phyloP scores from a whole-genome alignment of 2,797 vertebrate genomes.

The Darevskia mixta region DNA sequence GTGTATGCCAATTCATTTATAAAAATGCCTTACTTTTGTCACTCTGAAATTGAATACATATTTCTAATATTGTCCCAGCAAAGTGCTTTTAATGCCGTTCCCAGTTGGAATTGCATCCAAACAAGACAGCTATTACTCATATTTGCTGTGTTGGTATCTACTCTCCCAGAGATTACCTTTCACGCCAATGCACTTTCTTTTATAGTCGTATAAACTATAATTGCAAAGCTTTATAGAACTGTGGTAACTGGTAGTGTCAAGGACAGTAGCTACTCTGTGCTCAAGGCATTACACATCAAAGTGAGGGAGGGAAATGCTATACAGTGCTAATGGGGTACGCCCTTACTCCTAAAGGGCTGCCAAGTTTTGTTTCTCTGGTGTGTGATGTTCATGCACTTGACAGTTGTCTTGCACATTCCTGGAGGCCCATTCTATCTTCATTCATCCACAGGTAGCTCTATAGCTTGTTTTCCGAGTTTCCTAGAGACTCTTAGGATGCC shows the following conservation, averaged over 20 bases:
- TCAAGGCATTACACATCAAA: slow-evolving; percentile 8
- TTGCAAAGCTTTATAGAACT: background rate
- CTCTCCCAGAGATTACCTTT: slow-evolving; percentile 30
- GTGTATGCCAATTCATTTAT: background rate
- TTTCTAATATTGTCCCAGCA: slow-evolving; percentile 23
- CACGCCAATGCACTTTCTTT: slow-evolving; percentile 25
- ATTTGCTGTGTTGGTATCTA: slow-evolving; percentile 20
- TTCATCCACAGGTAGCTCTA: background rate
- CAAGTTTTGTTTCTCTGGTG: background rate
- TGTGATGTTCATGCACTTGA: background rate
- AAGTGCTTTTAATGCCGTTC: background rate
- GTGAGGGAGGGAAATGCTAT: background rate
- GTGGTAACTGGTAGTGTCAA: slow-evolving; percentile 27
- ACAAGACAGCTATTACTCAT: background rate
- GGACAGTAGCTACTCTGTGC: slow-evolving; percentile 3
- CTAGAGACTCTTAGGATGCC: background rate
- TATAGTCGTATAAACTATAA: slow-evolving; percentile 19
- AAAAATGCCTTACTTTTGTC: slow-evolving; percentile 18
- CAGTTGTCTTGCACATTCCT: background rate
- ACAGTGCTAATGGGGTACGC: background rate
- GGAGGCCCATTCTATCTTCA: background rate
- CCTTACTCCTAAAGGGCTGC: slow-evolving; percentile 33
- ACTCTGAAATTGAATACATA: background rate
- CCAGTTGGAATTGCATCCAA: slow-evolving; percentile 15
- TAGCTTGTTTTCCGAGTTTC: background rate